Percentiles rank a stretch among this genome's conserved stretches.
These are phyloP conservation scores for Triplophysa bombifrons DNA, from an alignment of 2,797 vertebrate species.

Conservation along the genomic window DNA sequence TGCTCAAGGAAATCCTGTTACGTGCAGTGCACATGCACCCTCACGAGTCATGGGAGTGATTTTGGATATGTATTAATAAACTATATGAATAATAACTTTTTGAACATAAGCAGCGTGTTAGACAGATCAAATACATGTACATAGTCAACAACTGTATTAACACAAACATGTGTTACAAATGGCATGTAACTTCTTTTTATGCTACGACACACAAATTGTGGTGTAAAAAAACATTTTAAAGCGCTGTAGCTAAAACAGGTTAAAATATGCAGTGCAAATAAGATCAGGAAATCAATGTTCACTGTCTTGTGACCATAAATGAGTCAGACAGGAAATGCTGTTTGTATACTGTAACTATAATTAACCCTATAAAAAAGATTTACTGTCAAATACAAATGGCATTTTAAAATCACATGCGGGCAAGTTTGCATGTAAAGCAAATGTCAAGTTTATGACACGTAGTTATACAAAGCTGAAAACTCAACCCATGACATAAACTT, in stretches of 20 bases:
- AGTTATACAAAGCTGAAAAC: not conserved
- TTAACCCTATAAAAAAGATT: not conserved
- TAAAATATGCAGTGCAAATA: not conserved
- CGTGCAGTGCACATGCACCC: not conserved
- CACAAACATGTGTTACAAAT: not conserved
- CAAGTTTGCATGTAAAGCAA: not conserved
- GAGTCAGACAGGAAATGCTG: conserved; percentile 2
- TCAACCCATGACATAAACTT: not conserved
- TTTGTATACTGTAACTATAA: not conserved
- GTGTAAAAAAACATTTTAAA: not conserved
- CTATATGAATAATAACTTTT: not conserved
- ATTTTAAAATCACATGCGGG: too few species aligned
- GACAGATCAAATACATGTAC: not conserved
- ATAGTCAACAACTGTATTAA: not conserved
- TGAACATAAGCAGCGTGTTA: not conserved
- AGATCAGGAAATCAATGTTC: conserved; percentile 40
- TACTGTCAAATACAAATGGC: not conserved
- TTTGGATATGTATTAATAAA: not conserved
- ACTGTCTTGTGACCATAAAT: conserved; percentile 37
- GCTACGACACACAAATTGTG: not conserved
- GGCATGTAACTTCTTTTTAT: not conserved
- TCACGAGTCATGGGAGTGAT: not conserved
- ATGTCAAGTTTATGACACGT: not conserved
- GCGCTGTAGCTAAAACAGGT: not conserved
- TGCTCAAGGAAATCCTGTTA: not conserved